phyloP scores from a whole-genome alignment of 2,113 vertebrate species.

The Elgaria multicarinata region DNA sequence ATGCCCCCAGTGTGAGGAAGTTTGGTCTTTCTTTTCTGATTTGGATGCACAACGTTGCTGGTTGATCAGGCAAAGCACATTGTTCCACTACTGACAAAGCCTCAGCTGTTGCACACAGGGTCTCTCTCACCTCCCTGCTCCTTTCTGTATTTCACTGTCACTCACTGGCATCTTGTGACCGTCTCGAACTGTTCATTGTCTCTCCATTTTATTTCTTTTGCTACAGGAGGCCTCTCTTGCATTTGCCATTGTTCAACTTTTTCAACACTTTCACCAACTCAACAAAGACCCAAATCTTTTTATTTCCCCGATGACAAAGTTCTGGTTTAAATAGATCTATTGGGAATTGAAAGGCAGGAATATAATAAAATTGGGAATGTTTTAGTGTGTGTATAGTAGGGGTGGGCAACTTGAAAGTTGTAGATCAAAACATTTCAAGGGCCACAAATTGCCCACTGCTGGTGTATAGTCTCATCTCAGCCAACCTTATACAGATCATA shows the following conservation, averaged over 20 bases:
- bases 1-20: not conserved
- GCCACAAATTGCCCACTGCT: not conserved
- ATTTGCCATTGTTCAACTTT: not conserved
- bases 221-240: not conserved
- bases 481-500: not conserved
- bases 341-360: not conserved
- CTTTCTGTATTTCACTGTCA: not conserved
- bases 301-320: not conserved
- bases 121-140: not conserved
- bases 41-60: not conserved
- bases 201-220: conserved; percentile 28
- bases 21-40: not conserved
- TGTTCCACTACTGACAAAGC: conserved; percentile 2
- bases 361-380: not conserved
- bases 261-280: not conserved
- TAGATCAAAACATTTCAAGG: too few species aligned
- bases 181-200: not conserved
- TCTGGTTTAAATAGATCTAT: not conserved
- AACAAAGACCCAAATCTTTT: not conserved
- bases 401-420: too few species aligned
- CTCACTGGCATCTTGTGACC: not conserved
- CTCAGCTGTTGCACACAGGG: fast-evolving
- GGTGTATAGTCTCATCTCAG: not conserved
- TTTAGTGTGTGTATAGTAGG: not conserved
- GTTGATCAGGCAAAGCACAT: not conserved